phyloP scores from a whole-genome alignment of 2,888 invertebrate species.

The Rhagophthalmus giganteus region DNA sequence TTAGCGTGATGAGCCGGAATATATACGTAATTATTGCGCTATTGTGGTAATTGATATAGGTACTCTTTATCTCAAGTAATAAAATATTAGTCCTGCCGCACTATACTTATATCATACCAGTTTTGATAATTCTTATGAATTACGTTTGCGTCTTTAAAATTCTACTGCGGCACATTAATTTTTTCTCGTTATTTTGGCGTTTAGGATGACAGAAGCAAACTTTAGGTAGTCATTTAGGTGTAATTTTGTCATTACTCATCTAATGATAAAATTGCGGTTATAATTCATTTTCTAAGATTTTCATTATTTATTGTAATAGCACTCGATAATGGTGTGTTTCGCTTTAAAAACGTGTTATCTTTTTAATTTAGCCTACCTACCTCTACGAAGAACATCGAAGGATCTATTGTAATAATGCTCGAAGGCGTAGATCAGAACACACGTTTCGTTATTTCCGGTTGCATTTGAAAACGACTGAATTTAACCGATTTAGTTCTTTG shows the following conservation, averaged over 20 bases:
- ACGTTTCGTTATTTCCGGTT: no score
- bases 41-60: conserved; percentile 34
- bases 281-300: no score
- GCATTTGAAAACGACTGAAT: no score
- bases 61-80: conserved; percentile 29
- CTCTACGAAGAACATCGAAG: no score
- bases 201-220: neutral
- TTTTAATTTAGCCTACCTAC: no score
- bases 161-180: neutral
- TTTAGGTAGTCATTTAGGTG: neutral
- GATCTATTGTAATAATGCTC: no score
- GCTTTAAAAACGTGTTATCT: no score
- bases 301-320: no score
- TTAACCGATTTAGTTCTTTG: no score
- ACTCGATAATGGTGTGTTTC: no score
- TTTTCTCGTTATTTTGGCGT: neutral
- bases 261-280: neutral
- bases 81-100: conserved; percentile 25
- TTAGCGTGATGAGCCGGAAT: conserved; percentile 29
- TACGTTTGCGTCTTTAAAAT: conserved; percentile 8
- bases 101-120: conserved; percentile 22
- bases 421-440: no score
- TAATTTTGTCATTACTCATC: conserved; percentile 2
- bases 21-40: conserved; percentile 30
- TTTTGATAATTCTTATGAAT: conserved; percentile 15